These are phyloP conservation scores for Danaus melanippus DNA, from an alignment of 1,140 invertebrate species.

Conservation along the genomic window DNA sequence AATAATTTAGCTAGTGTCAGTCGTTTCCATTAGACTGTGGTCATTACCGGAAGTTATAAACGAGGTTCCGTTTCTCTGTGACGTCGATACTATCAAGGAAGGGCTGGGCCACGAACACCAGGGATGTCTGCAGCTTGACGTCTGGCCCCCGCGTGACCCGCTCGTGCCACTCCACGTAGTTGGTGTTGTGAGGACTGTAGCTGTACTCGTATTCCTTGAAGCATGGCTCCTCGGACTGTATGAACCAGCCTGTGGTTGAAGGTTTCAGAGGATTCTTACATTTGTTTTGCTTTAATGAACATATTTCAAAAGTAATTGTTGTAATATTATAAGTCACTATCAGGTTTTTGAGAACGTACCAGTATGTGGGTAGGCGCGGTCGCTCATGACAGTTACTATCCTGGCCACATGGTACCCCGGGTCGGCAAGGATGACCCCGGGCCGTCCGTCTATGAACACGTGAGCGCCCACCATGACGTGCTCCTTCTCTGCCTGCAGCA, in stretches of 20 bases:
- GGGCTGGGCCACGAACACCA: slow-evolving; percentile 84
- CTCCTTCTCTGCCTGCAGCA: slow-evolving; percentile 85
- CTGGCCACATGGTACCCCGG: slow-evolving; percentile 92
- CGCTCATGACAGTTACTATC: slow-evolving; percentile 89
- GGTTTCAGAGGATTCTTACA: slow-evolving; percentile 5
- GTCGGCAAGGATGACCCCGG: slow-evolving; percentile 85
- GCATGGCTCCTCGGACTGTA: slow-evolving; percentile 81
- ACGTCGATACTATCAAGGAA: slow-evolving; percentile 88
- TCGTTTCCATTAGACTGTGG: too few species aligned
- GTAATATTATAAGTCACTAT: background rate
- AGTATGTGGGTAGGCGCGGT: slow-evolving; percentile 88
- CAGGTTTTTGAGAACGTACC: slow-evolving; percentile 54
- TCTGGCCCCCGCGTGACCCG: slow-evolving; percentile 76
- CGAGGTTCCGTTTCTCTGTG: slow-evolving; percentile 89
- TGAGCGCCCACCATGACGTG: slow-evolving; percentile 88
- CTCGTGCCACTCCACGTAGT: slow-evolving; percentile 89
- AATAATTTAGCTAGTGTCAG: too few species aligned
- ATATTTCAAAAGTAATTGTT: too few species aligned
- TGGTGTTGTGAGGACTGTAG: slow-evolving; percentile 75
- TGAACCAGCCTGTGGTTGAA: slow-evolving; percentile 80
- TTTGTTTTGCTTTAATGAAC: too few species aligned
- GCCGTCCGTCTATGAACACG: slow-evolving; percentile 79
- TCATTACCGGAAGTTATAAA: slow-evolving; percentile 82
- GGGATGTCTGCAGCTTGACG: slow-evolving; percentile 76
- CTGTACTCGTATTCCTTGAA: slow-evolving; percentile 88